phyloP scores from a whole-genome alignment of 2,113 vertebrate species.

The Plestiodon gilberti region DNA sequence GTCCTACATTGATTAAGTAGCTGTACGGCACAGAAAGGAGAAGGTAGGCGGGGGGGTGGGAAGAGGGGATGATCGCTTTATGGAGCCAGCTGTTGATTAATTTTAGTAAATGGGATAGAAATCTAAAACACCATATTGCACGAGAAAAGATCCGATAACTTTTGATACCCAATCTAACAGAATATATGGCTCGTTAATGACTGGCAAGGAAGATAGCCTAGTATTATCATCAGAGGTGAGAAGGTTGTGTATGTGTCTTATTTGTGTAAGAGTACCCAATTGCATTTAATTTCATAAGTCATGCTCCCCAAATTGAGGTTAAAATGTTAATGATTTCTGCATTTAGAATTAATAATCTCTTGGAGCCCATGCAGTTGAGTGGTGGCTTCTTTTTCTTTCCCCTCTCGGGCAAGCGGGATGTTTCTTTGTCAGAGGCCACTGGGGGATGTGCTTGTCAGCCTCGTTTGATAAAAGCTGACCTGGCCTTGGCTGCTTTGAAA shows the following conservation, averaged over 20 bases:
- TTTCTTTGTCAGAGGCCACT: constrained; percentile 84
- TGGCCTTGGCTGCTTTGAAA: not conserved
- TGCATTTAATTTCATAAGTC: constrained; percentile 75
- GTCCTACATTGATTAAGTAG: constrained; percentile 69
- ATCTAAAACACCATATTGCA: constrained; percentile 64
- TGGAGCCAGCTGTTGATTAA: constrained; percentile 75
- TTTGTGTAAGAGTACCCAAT: constrained; percentile 57
- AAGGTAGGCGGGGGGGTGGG: too few species aligned
- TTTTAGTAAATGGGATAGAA: constrained; percentile 69
- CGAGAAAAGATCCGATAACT: constrained; percentile 57
- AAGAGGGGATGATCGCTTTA: constrained; percentile 26
- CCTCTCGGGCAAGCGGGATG: constrained; percentile 78
- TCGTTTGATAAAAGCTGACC: constrained; percentile 43
- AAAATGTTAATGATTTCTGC: constrained; percentile 88
- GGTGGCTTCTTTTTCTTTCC: constrained; percentile 49
- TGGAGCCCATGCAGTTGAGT: constrained; percentile 65
- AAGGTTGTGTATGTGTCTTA: constrained; percentile 21
- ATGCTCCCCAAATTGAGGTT: constrained; percentile 83
- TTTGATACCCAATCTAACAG: constrained; percentile 64
- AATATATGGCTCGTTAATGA: constrained; percentile 61
- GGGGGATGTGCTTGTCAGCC: constrained; percentile 60
- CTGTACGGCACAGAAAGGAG: constrained; percentile 34
- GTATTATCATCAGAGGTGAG: constrained; percentile 34
- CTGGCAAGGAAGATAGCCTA: not conserved
- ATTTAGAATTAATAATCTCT: constrained; percentile 80